Evolutionary conservation across 2,797 vertebrate species (phyloP), one percentile per base, ranked within the genome.

Genomic region (Melanotaenia pygmaea): DNA sequence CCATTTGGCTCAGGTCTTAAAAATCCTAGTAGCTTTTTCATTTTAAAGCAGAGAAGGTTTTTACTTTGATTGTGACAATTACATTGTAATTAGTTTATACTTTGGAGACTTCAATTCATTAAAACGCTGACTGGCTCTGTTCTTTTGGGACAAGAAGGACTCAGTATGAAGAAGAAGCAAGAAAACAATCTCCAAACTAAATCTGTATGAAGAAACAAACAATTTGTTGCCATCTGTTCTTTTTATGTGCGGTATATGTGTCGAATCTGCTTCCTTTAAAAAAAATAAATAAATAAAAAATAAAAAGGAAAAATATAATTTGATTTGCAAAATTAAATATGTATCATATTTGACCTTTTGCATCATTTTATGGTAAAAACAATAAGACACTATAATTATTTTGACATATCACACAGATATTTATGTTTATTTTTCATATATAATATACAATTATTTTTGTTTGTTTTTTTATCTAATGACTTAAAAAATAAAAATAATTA

Each of bases 1-100:
- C 66, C 68, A 76, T 79, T 57, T 85, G 76, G 65, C 59, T 66
- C 3, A 24, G 59, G 61, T 70, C 40, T 20, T 76, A 76, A 43
- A 22, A 71, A 66, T 66, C 69, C 10, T 47, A 11, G 54, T 63
- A 35, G 9, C 38, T 14, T 28, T 63, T 79, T 69, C 22, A 67
- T 76, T 74, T 66, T 71, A 71, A 45, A 47, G 22, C 51, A 22
- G 63, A 79, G 62, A 58, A 56, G 43, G 40, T 70, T 64, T 47
- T 82, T 69, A 11, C 47, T 79, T 72, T 82, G 68, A 81, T 80
- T 74, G 69, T 67, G 70, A 65, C 66, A 78, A 45, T 81, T 67
- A 67, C 11, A 2, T 22, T 60, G 50, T 56, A 57, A 77, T 80
- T 79, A 67, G 34, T 30, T 56, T 70, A 66, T 64, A 71, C 73